A percentile compares a stretch with the other conserved stretches of the same genome.
Evolutionary conservation across 2,797 vertebrate species (phyloP).

Genomic region (Leontocebus nigricollis): DNA sequence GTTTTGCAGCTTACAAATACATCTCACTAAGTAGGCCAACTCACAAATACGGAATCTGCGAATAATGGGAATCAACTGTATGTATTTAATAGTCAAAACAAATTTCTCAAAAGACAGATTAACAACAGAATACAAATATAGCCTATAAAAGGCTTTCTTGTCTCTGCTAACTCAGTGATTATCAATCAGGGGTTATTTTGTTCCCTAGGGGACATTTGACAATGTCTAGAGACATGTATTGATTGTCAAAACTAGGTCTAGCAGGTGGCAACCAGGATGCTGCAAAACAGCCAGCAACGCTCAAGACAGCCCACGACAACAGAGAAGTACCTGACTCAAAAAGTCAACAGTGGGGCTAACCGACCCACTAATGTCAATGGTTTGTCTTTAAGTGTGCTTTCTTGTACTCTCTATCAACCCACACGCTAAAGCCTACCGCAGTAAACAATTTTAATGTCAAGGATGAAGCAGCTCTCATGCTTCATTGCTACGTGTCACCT

Average conservation of each 20-base stretch:
- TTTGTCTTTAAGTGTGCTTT: not conserved
- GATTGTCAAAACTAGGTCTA: not conserved
- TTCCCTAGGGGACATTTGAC: not conserved
- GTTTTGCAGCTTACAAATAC: not conserved
- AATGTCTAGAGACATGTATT: not conserved
- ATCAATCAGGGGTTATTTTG: not conserved
- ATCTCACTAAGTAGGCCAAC: not conserved
- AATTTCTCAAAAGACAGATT: conserved; percentile 24
- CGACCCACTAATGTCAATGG: not conserved
- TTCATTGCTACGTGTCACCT: not conserved
- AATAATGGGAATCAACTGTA: not conserved
- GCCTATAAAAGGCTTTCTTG: not conserved
- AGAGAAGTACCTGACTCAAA: not conserved
- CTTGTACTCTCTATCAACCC: not conserved
- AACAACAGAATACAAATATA: not conserved
- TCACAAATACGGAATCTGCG: not conserved
- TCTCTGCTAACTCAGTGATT: not conserved
- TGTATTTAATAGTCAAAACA: not conserved
- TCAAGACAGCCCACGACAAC: not conserved
- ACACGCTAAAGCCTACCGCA: not conserved
- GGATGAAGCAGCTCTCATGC: not conserved
- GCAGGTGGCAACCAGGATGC: not conserved
- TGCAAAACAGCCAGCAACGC: not conserved
- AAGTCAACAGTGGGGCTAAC: not conserved
- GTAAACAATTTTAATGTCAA: conserved; percentile 9